Evolutionary conservation across 2,888 invertebrate genomes (phyloP).

Genomic region (Phania funesta): DNA sequence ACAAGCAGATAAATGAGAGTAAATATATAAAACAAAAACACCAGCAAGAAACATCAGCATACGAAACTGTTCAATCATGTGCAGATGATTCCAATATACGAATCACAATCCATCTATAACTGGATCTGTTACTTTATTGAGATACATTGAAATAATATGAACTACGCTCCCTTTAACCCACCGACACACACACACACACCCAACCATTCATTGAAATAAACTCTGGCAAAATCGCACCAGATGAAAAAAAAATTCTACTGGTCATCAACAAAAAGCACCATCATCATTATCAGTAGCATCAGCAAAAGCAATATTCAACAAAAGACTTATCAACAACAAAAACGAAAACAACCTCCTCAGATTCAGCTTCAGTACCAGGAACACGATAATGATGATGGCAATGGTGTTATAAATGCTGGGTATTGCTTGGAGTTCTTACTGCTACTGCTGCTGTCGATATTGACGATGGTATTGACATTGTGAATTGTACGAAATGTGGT

Average conservation of each 20-base stretch:
- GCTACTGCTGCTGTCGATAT: not conserved
- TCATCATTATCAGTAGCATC: slow-evolving; percentile 36
- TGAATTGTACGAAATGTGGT: slow-evolving; percentile 73
- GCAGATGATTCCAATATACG: slow-evolving; percentile 42
- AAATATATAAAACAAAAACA: slow-evolving; percentile 44
- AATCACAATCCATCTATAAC: slow-evolving; percentile 48
- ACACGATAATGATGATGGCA: slow-evolving; percentile 13
- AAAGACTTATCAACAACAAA: slow-evolving; percentile 18
- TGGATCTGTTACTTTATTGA: slow-evolving; percentile 46
- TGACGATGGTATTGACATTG: slow-evolving; percentile 55
- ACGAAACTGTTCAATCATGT: slow-evolving; percentile 58
- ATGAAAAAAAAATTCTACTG: slow-evolving; percentile 31
- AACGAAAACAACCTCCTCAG: not conserved
- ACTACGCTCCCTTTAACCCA: slow-evolving; percentile 17
- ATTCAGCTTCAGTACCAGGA: slow-evolving; percentile 2
- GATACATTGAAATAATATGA: slow-evolving; percentile 14
- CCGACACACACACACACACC: not conserved
- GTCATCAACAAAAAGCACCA: slow-evolving; percentile 47
- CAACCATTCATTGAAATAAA: slow-evolving; percentile 16
- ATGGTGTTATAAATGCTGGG: slow-evolving; percentile 20
- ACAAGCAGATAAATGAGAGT: slow-evolving; percentile 58
- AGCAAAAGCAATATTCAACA: slow-evolving; percentile 26
- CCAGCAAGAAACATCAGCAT: slow-evolving; percentile 38
- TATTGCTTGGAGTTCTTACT: not conserved
- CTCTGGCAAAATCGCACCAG: slow-evolving; percentile 28